These are phyloP conservation scores for Psittacula echo DNA, from an alignment of 2,797 vertebrate species.

Conservation along the genomic window DNA sequence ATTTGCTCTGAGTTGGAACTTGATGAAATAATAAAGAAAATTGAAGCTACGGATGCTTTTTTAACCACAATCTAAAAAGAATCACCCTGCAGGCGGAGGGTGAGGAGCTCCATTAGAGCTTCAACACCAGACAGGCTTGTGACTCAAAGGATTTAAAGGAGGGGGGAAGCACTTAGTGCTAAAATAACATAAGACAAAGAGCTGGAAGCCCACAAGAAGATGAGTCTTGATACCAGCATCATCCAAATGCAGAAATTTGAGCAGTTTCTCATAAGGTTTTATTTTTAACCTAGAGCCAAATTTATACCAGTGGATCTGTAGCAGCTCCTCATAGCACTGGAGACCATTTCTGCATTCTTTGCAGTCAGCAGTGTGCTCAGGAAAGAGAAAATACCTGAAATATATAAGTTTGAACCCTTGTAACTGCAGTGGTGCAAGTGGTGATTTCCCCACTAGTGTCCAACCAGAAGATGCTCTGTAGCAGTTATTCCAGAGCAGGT, in stretches of 20 bases:
- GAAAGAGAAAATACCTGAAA: background rate
- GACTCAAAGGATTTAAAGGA: background rate
- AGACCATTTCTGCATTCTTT: background rate
- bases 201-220: background rate
- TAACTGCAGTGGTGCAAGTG: background rate
- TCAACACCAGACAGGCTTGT: background rate
- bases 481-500: rapidly evolving
- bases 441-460: background rate
- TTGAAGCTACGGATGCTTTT: background rate
- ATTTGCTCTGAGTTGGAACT: background rate
- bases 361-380: background rate
- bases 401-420: background rate
- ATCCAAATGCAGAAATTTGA: background rate
- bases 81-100: background rate
- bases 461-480: rapidly evolving
- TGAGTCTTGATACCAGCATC: background rate
- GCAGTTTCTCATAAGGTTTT: background rate
- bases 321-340: background rate
- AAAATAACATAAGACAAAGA: background rate
- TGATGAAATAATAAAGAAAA: background rate
- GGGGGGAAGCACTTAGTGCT: background rate
- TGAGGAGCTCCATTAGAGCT: background rate
- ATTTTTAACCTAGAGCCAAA: no score
- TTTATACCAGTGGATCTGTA: background rate
- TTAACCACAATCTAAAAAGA: background rate